Base-by-base conservation (phyloP, 2,888 invertebrate genomes). In the Aproaerema taeniolella region DNA sequence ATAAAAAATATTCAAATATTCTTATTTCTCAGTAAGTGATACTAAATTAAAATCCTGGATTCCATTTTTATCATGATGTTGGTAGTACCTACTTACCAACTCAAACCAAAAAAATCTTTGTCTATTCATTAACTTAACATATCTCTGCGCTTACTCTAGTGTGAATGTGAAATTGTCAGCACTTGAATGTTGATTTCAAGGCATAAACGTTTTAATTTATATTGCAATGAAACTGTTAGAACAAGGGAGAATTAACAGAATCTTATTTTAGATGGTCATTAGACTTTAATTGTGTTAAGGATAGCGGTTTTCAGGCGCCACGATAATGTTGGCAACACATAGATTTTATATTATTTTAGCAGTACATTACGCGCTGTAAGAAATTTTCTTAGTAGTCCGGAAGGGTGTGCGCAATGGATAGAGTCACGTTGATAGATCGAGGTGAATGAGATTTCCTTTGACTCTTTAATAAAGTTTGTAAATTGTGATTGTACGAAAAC, bases 211-310 rank as follows among this genome's bases (percentile, higher is more conserved):
- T 53, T 52, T 50, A 50, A 58, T 61, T 58, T 58, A 57, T 52
- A 70, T 73, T 66, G 77, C 66, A 58, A 73, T 50, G 46, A 55
- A 50, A 48, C 47, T 45, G 48, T 48, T 50, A 46, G 51, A 50
- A 42, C 42, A 42, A 42, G 42, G 42, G 37, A 71, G 68, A 76
- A 78, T 76, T 69, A 74, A 50, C 60, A 58, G 49, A 42, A 51
- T 70, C 64, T 77, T 77, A 77, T 77, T 79, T 69, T 70, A 74
- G 61, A 52, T 53, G 56, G 53, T 70, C 67, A 67, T 71, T 73
- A 68, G 65, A 59, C 61, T 68, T 55, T 75, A 76, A 79, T 75
- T 77, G 75, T 76, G 70, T 63, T 74, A 71, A 75, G 71, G 69
- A 68, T 62, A 55, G 28, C 31, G 30, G 24, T 30, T 39, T 33